A percentile compares a stretch with the other conserved stretches of the same genome.
These are phyloP conservation scores for Lateolabrax maculatus DNA, from an alignment of 2,797 vertebrate genomes.

Conservation along the genomic window DNA sequence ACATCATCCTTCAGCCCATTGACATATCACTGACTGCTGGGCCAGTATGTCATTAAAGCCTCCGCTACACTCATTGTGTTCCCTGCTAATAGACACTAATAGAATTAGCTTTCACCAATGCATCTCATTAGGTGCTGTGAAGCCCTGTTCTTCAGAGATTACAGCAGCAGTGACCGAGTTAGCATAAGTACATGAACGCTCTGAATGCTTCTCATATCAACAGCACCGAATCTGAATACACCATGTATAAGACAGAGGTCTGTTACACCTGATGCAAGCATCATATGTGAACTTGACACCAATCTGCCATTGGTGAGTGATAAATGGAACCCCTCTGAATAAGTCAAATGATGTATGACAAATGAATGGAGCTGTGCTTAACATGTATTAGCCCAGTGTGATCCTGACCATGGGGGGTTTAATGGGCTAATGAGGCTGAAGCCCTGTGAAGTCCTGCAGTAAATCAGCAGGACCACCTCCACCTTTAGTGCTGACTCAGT, in stretches of 20 bases:
- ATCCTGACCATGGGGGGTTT: slow-evolving; percentile 1
- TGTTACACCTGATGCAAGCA: not conserved
- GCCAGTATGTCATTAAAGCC: slow-evolving; percentile 9
- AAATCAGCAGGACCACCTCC: slow-evolving; percentile 28
- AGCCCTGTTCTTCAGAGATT: slow-evolving; percentile 28
- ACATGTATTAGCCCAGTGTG: slow-evolving; percentile 29
- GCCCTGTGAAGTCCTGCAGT: slow-evolving; percentile 34
- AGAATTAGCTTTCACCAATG: slow-evolving; percentile 44
- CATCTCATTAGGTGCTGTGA: slow-evolving; percentile 38
- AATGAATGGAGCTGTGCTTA: slow-evolving; percentile 32
- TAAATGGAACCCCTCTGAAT: slow-evolving; percentile 20
- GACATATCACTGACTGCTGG: slow-evolving; percentile 2
- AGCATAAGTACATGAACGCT: not conserved
- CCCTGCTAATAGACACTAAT: slow-evolving; percentile 42
- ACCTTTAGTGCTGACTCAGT: slow-evolving; percentile 40
- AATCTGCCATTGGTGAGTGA: not conserved
- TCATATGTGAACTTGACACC: not conserved
- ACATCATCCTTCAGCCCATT: not conserved
- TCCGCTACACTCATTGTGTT: slow-evolving; percentile 32
- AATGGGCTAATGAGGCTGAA: slow-evolving; percentile 45
- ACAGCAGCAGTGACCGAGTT: slow-evolving; percentile 26
- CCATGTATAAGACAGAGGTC: not conserved
- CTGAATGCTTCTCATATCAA: not conserved
- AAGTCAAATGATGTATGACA: slow-evolving; percentile 23
- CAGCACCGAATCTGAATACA: not conserved